Evolutionary conservation across 2,113 vertebrate species (phyloP), one percentile per base, ranked within the genome.

Genomic region (Eretmodus cyanostictus): DNA sequence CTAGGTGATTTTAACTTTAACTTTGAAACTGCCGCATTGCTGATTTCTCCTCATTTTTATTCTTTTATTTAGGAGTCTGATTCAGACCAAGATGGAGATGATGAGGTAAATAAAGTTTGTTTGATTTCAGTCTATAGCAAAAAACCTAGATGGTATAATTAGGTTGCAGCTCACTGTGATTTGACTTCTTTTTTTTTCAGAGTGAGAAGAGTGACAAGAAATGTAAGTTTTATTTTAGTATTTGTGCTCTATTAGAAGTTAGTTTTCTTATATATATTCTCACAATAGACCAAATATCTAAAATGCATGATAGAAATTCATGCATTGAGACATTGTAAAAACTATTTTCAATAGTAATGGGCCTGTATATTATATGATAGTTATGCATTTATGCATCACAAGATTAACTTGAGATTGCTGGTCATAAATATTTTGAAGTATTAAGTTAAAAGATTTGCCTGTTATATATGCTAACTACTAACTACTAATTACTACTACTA

Each of bases 71-170:
- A 99, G 99, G 99, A 99, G 73, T 99, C 98, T 80, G 99, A 99
- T 92, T 99, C 99, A 92, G 99, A 99, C 80, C 98, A 97, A 96
- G 99, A 99, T 90, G 97, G 95, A 93, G 98, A 99, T 90, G 98
- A 99, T 87, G 98, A 99, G 98, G 99, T 99, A 97, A 90, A 80
- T 76, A 36, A 47, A 51, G 6, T 63, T 68, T 38, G 47, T 5
- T 40, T 53, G 4, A 31, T 51, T 51, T 78, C 27, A 61, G 66
- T 8, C 9, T 16, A n/a, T 7, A 53, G 27, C 12, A 79, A 80
- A n/a, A 55, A 55, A 61, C 1, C 13, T 51, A 6, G 6, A 34
- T 73, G 16, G 6, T 10, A 17, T 51, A 19, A 61, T 71, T 36
- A 14, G 11, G 7, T 66, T 89, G 22, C 13, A 88, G 10, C 80